Base-by-base conservation (phyloP, 1,140 invertebrate genomes). In the Amphibalanus amphitrite region DNA sequence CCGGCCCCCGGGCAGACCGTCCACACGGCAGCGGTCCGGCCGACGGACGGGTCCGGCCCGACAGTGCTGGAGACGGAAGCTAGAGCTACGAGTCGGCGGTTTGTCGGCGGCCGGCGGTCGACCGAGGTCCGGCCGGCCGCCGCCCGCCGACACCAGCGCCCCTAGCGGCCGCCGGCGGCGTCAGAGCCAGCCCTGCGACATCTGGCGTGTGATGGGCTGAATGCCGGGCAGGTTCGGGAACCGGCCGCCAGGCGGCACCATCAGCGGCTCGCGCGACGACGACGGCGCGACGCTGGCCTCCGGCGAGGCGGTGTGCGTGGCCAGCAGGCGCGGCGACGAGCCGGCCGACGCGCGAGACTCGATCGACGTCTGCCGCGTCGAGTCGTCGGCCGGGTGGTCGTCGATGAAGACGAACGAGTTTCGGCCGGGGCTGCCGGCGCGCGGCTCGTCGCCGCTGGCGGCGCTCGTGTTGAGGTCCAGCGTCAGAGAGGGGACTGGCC, bases 171-270 rank as follows among this genome's bases (percentile, higher is more conserved):
- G 13, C 13, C 10, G 47, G 47, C 65, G 65, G 65, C 65, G n/a
- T 28, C 28, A 67, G n/a, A 67, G 65, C 65, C 65, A 67, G 3
- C 65, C 65, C 28, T 67, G 65, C 23, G 65, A 67, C n/a, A 28
- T 28, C 65, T 67, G 65, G 3, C 65, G 65, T 3, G 65, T 67
- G n/a, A 67, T 67, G 10, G 65, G 65, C 65, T 67, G 65, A 28
- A 67, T 67, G 65, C 65, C 65, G 65, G 65, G 65, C n/a, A 67
- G 6, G 65, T 67, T 67, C 26, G 65, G 65, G 28, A 67, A 67
- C 23, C 26, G 26, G 65, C 65, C 28, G 65, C 65, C 28, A 10
- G 65, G 26, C 65, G 65, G 65, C 65, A 28, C 8, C 65, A 67
- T 10, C 65, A 67, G 65, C 65, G 65, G 65, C 28, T 26, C 65